phyloP scores from a whole-genome alignment of 1,140 invertebrate genomes.

The Panagrolaimus sp. region DNA sequence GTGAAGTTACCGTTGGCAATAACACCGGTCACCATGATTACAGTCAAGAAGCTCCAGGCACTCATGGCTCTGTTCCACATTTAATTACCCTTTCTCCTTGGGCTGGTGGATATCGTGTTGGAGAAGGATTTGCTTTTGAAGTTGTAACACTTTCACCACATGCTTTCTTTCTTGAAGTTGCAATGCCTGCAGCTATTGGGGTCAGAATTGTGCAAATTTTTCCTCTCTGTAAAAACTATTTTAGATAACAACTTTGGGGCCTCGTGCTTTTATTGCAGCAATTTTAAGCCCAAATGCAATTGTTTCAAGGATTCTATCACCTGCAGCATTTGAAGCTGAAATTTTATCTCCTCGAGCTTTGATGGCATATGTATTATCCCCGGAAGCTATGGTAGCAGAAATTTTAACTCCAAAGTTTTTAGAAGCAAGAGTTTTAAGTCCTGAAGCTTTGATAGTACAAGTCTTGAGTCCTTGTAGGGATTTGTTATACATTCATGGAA shows the following conservation, averaged over 20 bases:
- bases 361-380: background rate
- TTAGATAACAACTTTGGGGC: slow-evolving; percentile 13
- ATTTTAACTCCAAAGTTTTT: slow-evolving; percentile 23
- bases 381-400: slow-evolving; percentile 22
- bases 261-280: slow-evolving; percentile 26
- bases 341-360: slow-evolving; percentile 10
- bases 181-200: background rate
- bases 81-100: slow-evolving; percentile 15
- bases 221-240: too few relatives aligned
- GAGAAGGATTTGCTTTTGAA: slow-evolving; percentile 18
- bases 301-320: slow-evolving; percentile 21
- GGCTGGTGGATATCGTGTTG: slow-evolving; percentile 15
- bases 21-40: background rate
- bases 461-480: slow-evolving; percentile 15
- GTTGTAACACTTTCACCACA: slow-evolving; percentile 12
- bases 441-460: slow-evolving; percentile 24
- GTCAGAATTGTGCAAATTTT: background rate
- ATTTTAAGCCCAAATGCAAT: slow-evolving; percentile 24
- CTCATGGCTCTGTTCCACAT: background rate
- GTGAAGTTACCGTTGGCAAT: background rate
- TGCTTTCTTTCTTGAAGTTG: slow-evolving; percentile 23
- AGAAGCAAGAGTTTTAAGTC: slow-evolving; percentile 18
- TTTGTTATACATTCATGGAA: too few relatives aligned
- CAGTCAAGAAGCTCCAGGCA: background rate
- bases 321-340: slow-evolving; percentile 19